Evolutionary conservation across 2,113 vertebrate species (phyloP).

Genomic region (Ptyas mucosa): DNA sequence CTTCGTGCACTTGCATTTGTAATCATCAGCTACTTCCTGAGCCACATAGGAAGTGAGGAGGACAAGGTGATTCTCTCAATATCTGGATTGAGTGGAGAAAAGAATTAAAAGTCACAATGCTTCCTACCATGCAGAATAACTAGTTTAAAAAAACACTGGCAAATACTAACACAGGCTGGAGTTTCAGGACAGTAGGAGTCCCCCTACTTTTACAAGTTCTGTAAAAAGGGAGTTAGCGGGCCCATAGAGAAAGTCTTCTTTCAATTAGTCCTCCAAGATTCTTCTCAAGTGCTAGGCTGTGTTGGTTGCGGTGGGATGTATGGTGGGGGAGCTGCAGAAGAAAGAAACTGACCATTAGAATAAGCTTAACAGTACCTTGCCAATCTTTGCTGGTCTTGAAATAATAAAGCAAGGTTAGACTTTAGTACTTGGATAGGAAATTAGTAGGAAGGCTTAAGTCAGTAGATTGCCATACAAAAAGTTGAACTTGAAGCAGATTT

Average conservation of each 20-base stretch:
- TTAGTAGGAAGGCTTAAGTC: not conserved
- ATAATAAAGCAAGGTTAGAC: not conserved
- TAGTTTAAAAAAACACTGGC: not conserved
- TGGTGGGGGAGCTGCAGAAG: conserved; percentile 60
- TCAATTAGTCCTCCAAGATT: not conserved
- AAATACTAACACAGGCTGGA: not conserved
- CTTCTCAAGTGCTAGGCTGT: conserved; percentile 55
- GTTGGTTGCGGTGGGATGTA: conserved; percentile 55
- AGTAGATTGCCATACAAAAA: not conserved
- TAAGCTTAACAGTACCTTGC: not conserved
- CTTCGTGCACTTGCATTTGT: not conserved
- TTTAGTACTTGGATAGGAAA: not conserved
- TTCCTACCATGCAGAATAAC: not conserved
- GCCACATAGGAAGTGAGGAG: not conserved
- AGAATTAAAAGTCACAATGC: not conserved
- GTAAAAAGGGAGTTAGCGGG: not conserved
- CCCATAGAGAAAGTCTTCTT: not conserved
- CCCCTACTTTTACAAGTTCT: not conserved
- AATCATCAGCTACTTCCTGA: not conserved
- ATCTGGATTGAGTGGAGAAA: not conserved
- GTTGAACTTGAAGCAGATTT: not conserved
- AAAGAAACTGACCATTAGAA: conserved; percentile 19
- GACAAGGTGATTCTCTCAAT: not conserved
- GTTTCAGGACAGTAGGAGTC: not conserved
- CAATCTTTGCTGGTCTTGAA: not conserved